phyloP scores from a whole-genome alignment of 2,797 vertebrate species.

The Meda fulgida region DNA sequence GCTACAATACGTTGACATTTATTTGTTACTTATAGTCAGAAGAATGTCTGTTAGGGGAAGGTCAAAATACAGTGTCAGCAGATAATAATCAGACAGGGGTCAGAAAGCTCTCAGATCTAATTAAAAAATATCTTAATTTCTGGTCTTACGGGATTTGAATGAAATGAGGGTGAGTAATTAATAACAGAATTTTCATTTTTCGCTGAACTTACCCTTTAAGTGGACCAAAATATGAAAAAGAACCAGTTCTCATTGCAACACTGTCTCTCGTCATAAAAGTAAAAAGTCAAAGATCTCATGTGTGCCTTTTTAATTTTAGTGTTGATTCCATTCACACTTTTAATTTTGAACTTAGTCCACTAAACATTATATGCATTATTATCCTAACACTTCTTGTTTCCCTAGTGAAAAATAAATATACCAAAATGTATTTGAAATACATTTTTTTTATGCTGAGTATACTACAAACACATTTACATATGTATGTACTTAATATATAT shows the following conservation, averaged over 20 bases:
- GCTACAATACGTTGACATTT: not conserved
- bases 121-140: too few species aligned
- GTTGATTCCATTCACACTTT: not conserved
- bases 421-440: too few species aligned
- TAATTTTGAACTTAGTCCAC: not conserved
- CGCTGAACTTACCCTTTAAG: not conserved
- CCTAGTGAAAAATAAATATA: too few species aligned
- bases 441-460: too few species aligned
- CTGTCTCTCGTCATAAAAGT: not conserved
- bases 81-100: not conserved
- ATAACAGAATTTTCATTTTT: too few species aligned
- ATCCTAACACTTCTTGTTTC: too few species aligned
- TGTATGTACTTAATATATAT: too few species aligned
- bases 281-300: not conserved
- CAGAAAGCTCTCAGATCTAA: too few species aligned
- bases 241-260: not conserved
- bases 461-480: too few species aligned
- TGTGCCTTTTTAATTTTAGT: not conserved
- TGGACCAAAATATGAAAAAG: not conserved
- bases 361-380: too few species aligned
- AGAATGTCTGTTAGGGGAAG: not conserved
- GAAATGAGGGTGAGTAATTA: too few species aligned
- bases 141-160: too few species aligned
- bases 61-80: not conserved
- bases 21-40: not conserved